A percentile compares a stretch with the other conserved stretches of the same genome.
These are phyloP conservation scores for Ephydatia muelleri DNA, from an alignment of 37 sponge, comb jelly and placozoan genomes.

Conservation along the genomic window DNA sequence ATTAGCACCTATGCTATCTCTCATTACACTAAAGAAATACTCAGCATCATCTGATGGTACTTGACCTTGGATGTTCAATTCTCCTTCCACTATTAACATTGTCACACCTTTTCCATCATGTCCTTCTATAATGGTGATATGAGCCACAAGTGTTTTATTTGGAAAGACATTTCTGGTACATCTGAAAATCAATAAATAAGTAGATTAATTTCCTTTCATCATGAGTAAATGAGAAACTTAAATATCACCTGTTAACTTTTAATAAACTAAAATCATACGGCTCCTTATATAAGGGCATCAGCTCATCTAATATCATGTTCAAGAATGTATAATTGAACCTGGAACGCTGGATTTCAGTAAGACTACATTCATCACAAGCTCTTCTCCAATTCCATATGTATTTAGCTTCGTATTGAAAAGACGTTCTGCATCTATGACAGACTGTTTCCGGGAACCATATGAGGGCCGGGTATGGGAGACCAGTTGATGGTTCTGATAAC, in stretches of 20 bases:
- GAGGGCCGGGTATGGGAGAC: slow-evolving; percentile 30
- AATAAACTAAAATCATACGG: slow-evolving; percentile 20
- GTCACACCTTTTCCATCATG: slow-evolving; percentile 20
- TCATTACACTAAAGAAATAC: slow-evolving; percentile 27
- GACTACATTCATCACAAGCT: slow-evolving; percentile 42
- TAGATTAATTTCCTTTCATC: background rate
- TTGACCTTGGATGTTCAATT: slow-evolving; percentile 34
- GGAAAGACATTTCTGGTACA: slow-evolving; percentile 2
- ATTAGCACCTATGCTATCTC: slow-evolving; percentile 13
- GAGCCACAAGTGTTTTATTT: slow-evolving; percentile 18
- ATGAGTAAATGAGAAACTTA: background rate
- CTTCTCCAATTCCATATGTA: slow-evolving; percentile 33
- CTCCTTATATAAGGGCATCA: slow-evolving; percentile 36
- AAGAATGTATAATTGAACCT: slow-evolving; percentile 27
- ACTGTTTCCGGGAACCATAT: slow-evolving; percentile 41
- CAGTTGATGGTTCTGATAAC: slow-evolving; percentile 19
- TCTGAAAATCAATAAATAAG: slow-evolving; percentile 18
- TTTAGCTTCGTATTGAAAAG: slow-evolving; percentile 30
- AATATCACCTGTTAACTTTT: slow-evolving; percentile 45
- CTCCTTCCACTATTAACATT: background rate
- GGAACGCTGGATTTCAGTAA: slow-evolving; percentile 18
- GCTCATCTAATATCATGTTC: slow-evolving; percentile 26
- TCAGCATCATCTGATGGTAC: slow-evolving; percentile 49
- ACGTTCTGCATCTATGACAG: slow-evolving; percentile 15
- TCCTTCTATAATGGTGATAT: slow-evolving; percentile 29